Evolutionary conservation across 2,113 vertebrate genomes (phyloP), one percentile per base, ranked within the genome.

Genomic region (Panurus biarmicus): DNA sequence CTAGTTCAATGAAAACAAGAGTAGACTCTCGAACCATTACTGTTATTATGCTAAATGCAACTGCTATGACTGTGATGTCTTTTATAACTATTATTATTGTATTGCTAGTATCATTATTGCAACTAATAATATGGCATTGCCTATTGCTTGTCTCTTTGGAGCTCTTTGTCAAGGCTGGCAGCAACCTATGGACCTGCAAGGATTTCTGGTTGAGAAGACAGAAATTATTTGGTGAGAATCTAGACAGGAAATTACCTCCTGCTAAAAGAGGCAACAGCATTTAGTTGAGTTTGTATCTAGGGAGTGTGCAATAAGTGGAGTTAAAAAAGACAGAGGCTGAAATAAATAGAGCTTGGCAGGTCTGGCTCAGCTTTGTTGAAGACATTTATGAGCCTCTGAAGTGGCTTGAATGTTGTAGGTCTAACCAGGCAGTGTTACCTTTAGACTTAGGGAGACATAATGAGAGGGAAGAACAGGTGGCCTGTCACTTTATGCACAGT

Each of bases 401-500:
- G 77, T 0, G 1, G 22, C 38, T 33, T 60, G 45, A 75, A 73
- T 5, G 5, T 47, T 48, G 36, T 70, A 87, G 31, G 50, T 78
- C 65, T 89, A 45, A 42, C 15, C 58, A 65, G 69, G 36, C 42
- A 36, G 67, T 13, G 65, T 38, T 78, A 90, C 65, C 54, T 97
- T 74, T 80, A 91, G 66, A 74, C 79, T 86, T 86, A 13, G 35
- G 47, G 76, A 84, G 62, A 58, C 50, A 44, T 22, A 92, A 89
- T 62, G 85, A 88, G 60, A 76, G 60, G 61, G 74, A 56, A 89
- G 94, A 96, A 86, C 97, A 94, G 97, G 95, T 96, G 96, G 94
- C 76, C 57, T 5, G 7, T 81, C 76, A 25, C 60, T 90, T 95
- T 93, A 80, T 85, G 67, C 61, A 31, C 48, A 85, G 93, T 94